These are phyloP conservation scores for Geophilus truncorum DNA, from an alignment of 2,888 invertebrate species.

Conservation along the genomic window DNA sequence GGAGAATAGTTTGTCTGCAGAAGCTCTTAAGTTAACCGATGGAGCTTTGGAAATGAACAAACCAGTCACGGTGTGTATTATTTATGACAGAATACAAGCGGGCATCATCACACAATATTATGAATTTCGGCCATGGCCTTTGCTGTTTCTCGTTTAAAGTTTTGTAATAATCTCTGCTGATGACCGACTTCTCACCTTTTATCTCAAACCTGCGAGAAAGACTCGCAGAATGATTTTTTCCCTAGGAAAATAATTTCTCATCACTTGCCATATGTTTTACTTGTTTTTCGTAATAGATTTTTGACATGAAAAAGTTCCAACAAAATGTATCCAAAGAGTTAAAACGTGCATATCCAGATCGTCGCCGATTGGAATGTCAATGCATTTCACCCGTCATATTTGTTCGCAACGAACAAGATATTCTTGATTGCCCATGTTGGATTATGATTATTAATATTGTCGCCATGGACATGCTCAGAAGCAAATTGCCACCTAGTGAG, in stretches of 20 bases:
- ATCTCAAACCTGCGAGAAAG: background rate
- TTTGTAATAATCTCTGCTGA: background rate
- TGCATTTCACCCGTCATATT: conserved; percentile 90
- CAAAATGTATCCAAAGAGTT: conserved; percentile 86
- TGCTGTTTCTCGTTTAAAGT: background rate
- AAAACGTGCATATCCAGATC: conserved; percentile 82
- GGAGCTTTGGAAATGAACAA: conserved; percentile 84
- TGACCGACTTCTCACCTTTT: background rate
- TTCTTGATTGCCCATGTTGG: conserved; percentile 95
- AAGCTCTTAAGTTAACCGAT: conserved; percentile 80
- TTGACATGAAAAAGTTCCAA: conserved; percentile 95
- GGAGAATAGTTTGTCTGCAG: conserved; percentile 77
- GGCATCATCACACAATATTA: background rate
- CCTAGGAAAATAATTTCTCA: background rate
- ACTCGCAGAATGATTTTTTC: background rate
- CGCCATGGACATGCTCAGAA: conserved; percentile 95
- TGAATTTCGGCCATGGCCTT: background rate
- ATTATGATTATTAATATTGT: conserved; percentile 94
- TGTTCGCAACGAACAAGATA: conserved; percentile 80
- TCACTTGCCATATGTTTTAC: conserved; percentile 28
- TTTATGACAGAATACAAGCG: background rate
- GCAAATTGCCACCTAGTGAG: conserved; percentile 82
- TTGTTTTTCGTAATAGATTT: conserved; percentile 61
- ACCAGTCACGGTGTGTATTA: conserved; percentile 72
- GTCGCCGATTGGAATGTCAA: conserved; percentile 80